Evolutionary conservation across 2,797 vertebrate genomes (phyloP), one percentile per base, ranked within the genome.

Genomic region (Lates japonicus): DNA sequence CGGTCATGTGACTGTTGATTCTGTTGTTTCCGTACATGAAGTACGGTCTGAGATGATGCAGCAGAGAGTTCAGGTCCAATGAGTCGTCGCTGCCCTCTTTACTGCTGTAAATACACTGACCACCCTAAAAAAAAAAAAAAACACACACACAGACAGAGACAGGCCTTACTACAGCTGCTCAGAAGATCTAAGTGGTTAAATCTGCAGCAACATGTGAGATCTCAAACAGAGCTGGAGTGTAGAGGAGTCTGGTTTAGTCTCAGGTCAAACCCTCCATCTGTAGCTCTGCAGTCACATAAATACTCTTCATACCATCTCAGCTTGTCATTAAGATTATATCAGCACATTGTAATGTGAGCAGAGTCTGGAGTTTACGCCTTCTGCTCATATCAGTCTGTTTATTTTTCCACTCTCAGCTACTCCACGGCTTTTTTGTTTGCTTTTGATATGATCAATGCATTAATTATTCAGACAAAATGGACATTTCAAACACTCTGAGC

Each of bases 21-120:
- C 97, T 81, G 71, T 97, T 96, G 0, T 96, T 96, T 79, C 94
- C 94, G 1, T 96, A 96, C 60, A 96, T 96, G 87, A 99, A 99
- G 93, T 99, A 98, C 2, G 97, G 97, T 89, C 97, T 95, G 80
- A 99, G 94, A 61, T 98, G 97, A 83, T 95, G 93, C 17, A 97
- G 94, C 1, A 99, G 96, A 57, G 96, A 96, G 0, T 94, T 97
- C 84, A 97, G 92, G 92, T 99, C 97, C 11, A 94, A 94, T 0
- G 93, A 91, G 0, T 95, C 95, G 29, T 98, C 97, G 31, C 95
- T 95, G 60, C 96, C 96, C 33, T 98, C 97, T 77, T 95, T 96
- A 76, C 97, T 97, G 90, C 97, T 97, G 81, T 97, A 99, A 61
- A 99, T 97, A 88, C 97, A 95, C 87, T 98, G 97, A 25, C 98